A percentile compares a stretch with the other conserved stretches of the same genome.
Conservation (phyloP, 2,797 vertebrate species). For the Phataginus tetradactyla region DNA sequence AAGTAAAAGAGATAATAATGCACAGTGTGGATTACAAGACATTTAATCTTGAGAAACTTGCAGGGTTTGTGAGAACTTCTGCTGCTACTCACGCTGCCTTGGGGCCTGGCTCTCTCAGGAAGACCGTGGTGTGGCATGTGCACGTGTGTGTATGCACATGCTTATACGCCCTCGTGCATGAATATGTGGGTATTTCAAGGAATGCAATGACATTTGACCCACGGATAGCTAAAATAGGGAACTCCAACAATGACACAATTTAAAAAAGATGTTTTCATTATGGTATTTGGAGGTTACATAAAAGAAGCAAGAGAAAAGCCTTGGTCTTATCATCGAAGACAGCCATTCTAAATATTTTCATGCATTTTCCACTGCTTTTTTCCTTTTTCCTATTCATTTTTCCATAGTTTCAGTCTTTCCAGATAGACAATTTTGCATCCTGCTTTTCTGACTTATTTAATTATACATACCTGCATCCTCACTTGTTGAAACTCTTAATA, state of each 20-base stretch:
- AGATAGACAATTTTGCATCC: not conserved
- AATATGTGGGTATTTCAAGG: not conserved
- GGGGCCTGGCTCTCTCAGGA: not conserved
- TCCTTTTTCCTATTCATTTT: not conserved
- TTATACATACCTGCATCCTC: not conserved
- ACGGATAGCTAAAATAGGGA: not conserved
- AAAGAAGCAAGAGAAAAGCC: not conserved
- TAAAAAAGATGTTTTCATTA: not conserved
- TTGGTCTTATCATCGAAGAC: not conserved
- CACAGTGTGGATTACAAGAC: not conserved
- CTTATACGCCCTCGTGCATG: not conserved
- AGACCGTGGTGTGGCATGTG: not conserved
- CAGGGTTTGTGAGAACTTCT: not conserved
- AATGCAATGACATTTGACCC: not conserved
- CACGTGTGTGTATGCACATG: fast-evolving
- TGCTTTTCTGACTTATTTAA: not conserved
- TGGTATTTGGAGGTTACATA: not conserved
- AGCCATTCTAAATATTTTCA: not conserved
- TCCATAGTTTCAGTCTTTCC: not conserved
- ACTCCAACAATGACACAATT: not conserved
- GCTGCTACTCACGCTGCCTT: not conserved
- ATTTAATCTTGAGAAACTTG: constrained; percentile 23
- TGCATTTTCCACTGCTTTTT: fast-evolving
- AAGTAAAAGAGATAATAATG: not conserved
- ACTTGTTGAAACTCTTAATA: not conserved